Base-by-base conservation (phyloP, 2,888 invertebrate species). In the Disparrhopalites patrizii region DNA sequence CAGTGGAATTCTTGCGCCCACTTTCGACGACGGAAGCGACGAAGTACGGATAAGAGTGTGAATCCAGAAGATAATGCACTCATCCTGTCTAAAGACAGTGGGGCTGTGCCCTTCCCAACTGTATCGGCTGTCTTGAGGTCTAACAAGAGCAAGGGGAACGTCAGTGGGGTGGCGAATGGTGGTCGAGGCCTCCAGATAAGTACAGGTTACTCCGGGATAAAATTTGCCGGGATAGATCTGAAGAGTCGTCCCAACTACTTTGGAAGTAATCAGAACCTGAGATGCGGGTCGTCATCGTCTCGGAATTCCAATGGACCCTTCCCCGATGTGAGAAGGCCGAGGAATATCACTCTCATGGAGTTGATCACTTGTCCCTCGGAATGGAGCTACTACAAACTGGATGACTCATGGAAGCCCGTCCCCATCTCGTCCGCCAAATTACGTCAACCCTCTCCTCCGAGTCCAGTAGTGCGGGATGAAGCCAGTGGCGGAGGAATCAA, bases 1-100 rank as follows among this genome's bases (percentile, higher is more conserved):
- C 67, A 69, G 69, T 69, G 69, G 69, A 67, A 65, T 20, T 43
- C 54, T 23, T 69, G 67, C 30, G 28, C 38, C 7, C 25, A 52
- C 36, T n/a, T n/a, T n/a, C n/a, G n/a, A n/a, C 28, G 65, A 28
- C 47, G 58, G 20, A 61, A 36, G 33, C 61, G 61, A 7, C 18
- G 40, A 43, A 47, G 47, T n/a, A 47, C 47, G 23, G 47, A 47
- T 20, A 25, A 47, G 25, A 61, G 51, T 36, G 7, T 31, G n/a
- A 31, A 4, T 55, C 3, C 54, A 20, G 54, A 30, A 8, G 25
- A 47, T 47, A 20, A 8, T n/a, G 2, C 13, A 47, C 8, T 3
- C 30, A 31, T 8, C 28, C 8, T 28, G 57, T 25, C 15, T 43
- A 27, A 28, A 30, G 25, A 47, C 43, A 8, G 28, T 15, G 40